Evolutionary conservation across 2,797 vertebrate species (phyloP).

Genomic region (Botia kubotai): DNA sequence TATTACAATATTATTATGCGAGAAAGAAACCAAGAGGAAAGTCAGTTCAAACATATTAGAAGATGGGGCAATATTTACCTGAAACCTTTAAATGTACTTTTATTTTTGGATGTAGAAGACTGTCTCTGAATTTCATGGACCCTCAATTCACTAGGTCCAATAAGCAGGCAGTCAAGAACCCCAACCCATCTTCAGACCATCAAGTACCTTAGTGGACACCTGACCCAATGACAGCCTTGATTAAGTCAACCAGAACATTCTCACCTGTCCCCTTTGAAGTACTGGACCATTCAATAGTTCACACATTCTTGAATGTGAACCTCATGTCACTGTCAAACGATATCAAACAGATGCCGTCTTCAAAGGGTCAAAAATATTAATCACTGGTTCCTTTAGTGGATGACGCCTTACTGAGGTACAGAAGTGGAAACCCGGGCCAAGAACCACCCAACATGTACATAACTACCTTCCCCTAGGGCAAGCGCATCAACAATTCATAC

Average conservation of each 20-base stretch:
- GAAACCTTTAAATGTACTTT: constrained; percentile 28
- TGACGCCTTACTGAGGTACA: constrained; percentile 71
- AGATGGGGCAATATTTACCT: constrained; percentile 11
- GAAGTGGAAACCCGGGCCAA: constrained; percentile 70
- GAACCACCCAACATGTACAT: constrained; percentile 77
- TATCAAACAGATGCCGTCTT: constrained; percentile 80
- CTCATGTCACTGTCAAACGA: constrained; percentile 72
- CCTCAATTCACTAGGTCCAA: no score
- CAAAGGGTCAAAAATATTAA: constrained; percentile 79
- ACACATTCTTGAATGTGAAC: constrained; percentile 64
- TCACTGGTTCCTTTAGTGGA: constrained; percentile 72
- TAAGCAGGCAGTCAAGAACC: no score
- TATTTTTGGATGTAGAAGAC: background rate
- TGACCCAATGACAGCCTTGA: no score
- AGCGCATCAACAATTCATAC: constrained; percentile 72
- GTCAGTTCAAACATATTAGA: background rate
- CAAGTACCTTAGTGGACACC: no score
- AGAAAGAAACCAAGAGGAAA: constrained; percentile 1
- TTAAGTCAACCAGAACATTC: constrained; percentile 66
- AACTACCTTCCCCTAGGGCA: constrained; percentile 74
- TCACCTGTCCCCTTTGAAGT: constrained; percentile 65
- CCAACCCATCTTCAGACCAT: no score
- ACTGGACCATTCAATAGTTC: constrained; percentile 67
- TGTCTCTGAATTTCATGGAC: background rate
- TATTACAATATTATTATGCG: constrained; percentile 36